Conservation (phyloP, 2,888 invertebrate genomes). For the Orgyia antiqua region DNA sequence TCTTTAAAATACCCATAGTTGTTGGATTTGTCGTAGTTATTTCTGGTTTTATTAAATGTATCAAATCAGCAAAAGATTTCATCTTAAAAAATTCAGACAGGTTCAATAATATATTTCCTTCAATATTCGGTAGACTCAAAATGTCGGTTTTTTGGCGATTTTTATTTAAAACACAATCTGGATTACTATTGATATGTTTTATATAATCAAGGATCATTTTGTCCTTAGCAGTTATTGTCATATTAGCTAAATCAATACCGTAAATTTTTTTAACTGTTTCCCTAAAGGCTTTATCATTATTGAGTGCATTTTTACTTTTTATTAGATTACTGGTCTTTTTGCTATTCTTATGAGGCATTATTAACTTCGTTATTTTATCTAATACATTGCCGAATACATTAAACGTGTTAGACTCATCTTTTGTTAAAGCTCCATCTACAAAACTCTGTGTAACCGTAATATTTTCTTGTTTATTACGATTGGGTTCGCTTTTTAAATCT, state of each 20-base stretch:
- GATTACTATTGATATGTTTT: constrained; percentile 44
- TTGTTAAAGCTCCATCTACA: constrained; percentile 13
- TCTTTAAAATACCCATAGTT: too few relatives aligned
- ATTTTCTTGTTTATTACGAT: neutral
- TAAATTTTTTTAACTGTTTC: constrained; percentile 37
- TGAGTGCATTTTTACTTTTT: constrained; percentile 32
- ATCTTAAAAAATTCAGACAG: constrained; percentile 61
- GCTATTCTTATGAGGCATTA: constrained; percentile 42
- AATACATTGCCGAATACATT: constrained; percentile 51
- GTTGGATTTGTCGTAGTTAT: neutral
- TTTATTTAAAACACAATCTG: constrained; percentile 41
- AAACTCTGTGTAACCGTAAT: constrained; percentile 1
- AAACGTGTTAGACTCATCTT: constrained; percentile 34
- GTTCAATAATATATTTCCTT: constrained; percentile 54
- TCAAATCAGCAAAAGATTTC: constrained; percentile 53
- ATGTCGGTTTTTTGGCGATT: constrained; percentile 14
- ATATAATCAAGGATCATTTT: constrained; percentile 58
- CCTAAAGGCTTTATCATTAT: constrained; percentile 25
- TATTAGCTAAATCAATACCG: constrained; percentile 35
- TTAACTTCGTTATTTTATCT: constrained; percentile 52
- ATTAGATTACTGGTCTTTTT: constrained; percentile 38
- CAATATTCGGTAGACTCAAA: constrained; percentile 28
- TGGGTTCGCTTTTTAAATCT: constrained; percentile 26
- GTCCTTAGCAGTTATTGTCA: constrained; percentile 51
- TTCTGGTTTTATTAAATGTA: constrained; percentile 32